Base-by-base conservation (phyloP, 2,888 invertebrate genomes). In the Papilio elwesi region DNA sequence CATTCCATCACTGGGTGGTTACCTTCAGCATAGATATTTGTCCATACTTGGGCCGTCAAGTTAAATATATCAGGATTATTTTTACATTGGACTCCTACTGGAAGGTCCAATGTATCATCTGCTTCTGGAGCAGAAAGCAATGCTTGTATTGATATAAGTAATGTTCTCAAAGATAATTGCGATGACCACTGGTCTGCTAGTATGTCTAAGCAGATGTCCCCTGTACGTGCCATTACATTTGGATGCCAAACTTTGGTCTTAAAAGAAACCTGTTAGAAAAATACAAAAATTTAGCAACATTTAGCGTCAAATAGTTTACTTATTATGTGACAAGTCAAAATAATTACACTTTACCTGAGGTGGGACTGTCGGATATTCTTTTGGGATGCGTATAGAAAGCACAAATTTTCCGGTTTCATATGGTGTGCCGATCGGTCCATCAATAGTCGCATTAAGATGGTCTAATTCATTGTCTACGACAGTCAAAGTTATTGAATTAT, bases 201-300 rank as follows among this genome's bases (percentile, higher is more conserved):
- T 84, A 99, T 99, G 90, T 99, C 99, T 90, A 99, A 95, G 91
- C 99, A 99, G 84, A 99, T 99, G 67, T 98, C 99, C 73, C 98
- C 98, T 0, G 99, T 99, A 15, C 99, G 99, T 15, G 99, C 99
- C 68, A 99, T 99, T 84, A 99, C 99, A 92, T 99, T 99, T 70
- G 99, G 99, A 94, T 99, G 99, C 99, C 99, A 99, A 88, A 99
- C 98, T 94, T 97, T 98, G 76, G 99, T 99, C 9, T 15, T n/a
- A 55, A 43, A 43, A 43, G 7, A 0, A 9, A 43, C 43, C 43
- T 43, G 43, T 43, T 43, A 5, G 9, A 6, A 43, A 43, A 43
- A 43, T 43, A 43, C 43, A 43, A 43, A 43, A 43, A 26, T 26
- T 26, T 26, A 4, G 26, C 26, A 43, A 43, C 6, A 43, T 43